Conservation (phyloP, 2,113 vertebrate species). For the Regulus satrapa region DNA sequence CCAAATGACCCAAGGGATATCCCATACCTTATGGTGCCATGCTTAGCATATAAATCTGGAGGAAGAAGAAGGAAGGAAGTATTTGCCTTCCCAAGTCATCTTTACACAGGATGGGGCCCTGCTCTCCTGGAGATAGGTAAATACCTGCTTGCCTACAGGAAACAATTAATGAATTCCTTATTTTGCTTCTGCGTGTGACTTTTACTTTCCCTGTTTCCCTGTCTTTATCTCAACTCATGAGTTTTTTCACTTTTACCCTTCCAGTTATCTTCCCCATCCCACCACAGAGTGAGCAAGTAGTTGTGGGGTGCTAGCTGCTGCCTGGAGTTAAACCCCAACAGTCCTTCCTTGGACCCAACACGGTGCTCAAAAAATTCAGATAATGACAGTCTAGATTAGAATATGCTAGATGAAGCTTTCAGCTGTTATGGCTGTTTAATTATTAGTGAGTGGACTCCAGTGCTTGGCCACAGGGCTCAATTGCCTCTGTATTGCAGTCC, state of each 20-base stretch:
- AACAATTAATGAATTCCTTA: not conserved
- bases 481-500: not conserved
- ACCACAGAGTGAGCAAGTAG: not conserved
- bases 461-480: not conserved
- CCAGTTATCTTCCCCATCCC: not conserved
- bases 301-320: not conserved
- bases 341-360: not conserved
- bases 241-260: not conserved
- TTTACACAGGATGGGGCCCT: not conserved
- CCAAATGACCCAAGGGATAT: not conserved
- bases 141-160: not conserved
- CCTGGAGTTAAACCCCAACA: not conserved
- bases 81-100: not conserved
- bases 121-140: not conserved
- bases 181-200: not conserved
- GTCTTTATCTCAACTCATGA: not conserved
- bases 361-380: not conserved
- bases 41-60: not conserved
- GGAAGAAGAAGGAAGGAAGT: not conserved
- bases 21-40: fast-evolving
- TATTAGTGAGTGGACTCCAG: not conserved
- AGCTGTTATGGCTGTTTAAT: not conserved
- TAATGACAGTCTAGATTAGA: not conserved
- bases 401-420: not conserved
- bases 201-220: not conserved